Conservation (phyloP, 2,888 invertebrate species). For the Diploptera punctata region DNA sequence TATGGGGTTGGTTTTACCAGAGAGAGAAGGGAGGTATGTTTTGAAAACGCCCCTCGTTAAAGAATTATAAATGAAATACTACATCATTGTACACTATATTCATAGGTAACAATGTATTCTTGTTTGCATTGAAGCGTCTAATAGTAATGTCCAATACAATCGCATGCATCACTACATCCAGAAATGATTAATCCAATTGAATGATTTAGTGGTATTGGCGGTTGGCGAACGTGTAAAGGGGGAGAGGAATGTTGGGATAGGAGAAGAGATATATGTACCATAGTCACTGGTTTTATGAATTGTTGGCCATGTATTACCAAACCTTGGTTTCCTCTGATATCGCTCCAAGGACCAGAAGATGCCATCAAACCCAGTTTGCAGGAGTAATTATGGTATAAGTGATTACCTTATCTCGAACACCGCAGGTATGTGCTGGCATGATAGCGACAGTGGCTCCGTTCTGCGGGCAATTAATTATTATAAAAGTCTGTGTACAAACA, state of each 20-base stretch:
- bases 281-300: slow-evolving; percentile 15
- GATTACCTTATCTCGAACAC: slow-evolving; percentile 14
- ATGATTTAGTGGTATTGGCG: slow-evolving; percentile 20
- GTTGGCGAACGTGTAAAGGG: slow-evolving; percentile 11
- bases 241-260: neutral
- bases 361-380: neutral
- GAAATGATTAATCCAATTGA: slow-evolving; percentile 11
- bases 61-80: slow-evolving; percentile 17
- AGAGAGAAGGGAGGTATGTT: too few relatives aligned
- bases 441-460: neutral
- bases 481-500: neutral
- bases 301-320: slow-evolving; percentile 4
- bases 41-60: neutral
- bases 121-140: neutral
- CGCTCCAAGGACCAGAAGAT: neutral
- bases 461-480: neutral
- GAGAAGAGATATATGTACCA: neutral
- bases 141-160: neutral
- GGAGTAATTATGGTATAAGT: neutral
- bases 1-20: too few relatives aligned
- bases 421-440: too few relatives aligned
- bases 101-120: neutral
- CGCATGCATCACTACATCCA: slow-evolving; percentile 8
- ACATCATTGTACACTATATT: too few relatives aligned
- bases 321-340: neutral